phyloP scores from a whole-genome alignment of 2,797 vertebrate species.

The Fratercula arctica region DNA sequence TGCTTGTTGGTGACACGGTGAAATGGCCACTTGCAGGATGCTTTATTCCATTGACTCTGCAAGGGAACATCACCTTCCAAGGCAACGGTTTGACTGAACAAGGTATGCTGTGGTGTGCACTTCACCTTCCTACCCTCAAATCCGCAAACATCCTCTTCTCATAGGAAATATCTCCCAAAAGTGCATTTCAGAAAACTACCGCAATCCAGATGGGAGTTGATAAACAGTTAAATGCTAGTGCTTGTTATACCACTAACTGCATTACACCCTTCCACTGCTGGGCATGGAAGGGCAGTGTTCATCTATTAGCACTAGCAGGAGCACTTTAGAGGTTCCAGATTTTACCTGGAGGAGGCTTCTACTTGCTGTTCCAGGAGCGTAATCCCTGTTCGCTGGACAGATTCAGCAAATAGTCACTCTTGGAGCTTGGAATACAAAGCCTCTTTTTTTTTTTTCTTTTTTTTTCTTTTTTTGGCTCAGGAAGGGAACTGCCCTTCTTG shows the following conservation, averaged over 20 bases:
- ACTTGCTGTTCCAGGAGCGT: neutral
- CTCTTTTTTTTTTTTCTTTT: neutral
- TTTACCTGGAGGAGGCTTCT: conserved; percentile 22
- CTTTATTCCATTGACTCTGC: conserved; percentile 41
- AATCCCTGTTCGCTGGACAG: neutral
- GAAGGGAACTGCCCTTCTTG: conserved; percentile 44
- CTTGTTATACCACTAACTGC: conserved; percentile 4
- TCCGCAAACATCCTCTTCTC: neutral
- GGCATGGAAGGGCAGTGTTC: conserved; percentile 50
- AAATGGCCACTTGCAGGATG: conserved; percentile 29
- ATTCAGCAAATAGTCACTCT: neutral
- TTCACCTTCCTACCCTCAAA: neutral
- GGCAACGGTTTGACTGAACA: neutral
- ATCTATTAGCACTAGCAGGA: conserved; percentile 34
- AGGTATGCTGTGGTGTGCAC: conserved; percentile 37
- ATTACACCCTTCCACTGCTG: conserved; percentile 54
- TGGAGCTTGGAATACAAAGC: conserved; percentile 27
- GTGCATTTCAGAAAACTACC: conserved; percentile 46
- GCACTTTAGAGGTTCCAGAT: conserved; percentile 55
- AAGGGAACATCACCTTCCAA: conserved; percentile 11
- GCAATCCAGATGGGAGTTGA: neutral
- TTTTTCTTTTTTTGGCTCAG: neutral
- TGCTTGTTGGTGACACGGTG: neutral
- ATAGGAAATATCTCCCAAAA: conserved; percentile 61
- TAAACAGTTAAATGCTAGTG: conserved; percentile 22